A percentile compares a stretch with the other conserved stretches of the same genome.
Evolutionary conservation across 2,113 vertebrate species (phyloP).

Genomic region (Heterochromis multidens): DNA sequence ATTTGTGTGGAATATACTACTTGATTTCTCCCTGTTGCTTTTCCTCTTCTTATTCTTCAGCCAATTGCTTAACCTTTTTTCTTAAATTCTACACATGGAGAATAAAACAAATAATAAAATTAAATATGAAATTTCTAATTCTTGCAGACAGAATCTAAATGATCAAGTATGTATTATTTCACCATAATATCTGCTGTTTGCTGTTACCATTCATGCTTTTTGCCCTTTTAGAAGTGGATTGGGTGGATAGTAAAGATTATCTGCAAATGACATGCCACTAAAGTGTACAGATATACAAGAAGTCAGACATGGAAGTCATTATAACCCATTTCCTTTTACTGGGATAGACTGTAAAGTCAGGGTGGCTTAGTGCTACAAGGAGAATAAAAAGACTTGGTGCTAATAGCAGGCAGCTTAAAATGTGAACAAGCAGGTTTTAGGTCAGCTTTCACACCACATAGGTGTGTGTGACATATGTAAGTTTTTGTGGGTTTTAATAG

Average conservation of each 20-base stretch:
- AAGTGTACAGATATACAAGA: background rate
- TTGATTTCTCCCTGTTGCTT: background rate
- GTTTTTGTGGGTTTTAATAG: background rate
- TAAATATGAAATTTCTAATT: background rate
- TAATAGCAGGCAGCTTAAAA: background rate
- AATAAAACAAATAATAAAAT: background rate
- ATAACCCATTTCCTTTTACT: background rate
- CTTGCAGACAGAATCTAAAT: background rate
- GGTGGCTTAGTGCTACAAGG: background rate
- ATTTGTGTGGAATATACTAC: background rate
- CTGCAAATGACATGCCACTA: background rate
- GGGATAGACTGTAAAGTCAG: background rate
- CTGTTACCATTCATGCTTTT: background rate
- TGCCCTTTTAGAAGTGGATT: background rate
- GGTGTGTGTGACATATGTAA: background rate
- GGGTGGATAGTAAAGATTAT: background rate
- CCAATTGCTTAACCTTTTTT: background rate
- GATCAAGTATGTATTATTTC: background rate
- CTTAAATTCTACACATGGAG: background rate
- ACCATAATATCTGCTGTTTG: background rate
- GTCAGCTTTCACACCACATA: background rate
- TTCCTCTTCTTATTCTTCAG: background rate
- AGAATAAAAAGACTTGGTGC: background rate
- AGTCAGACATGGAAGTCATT: background rate
- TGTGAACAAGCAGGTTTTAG: conserved; percentile 1